Evolutionary conservation across 2,797 vertebrate species (phyloP), one percentile per base, ranked within the genome.

Genomic region (Arnoldichthys spilopterus): DNA sequence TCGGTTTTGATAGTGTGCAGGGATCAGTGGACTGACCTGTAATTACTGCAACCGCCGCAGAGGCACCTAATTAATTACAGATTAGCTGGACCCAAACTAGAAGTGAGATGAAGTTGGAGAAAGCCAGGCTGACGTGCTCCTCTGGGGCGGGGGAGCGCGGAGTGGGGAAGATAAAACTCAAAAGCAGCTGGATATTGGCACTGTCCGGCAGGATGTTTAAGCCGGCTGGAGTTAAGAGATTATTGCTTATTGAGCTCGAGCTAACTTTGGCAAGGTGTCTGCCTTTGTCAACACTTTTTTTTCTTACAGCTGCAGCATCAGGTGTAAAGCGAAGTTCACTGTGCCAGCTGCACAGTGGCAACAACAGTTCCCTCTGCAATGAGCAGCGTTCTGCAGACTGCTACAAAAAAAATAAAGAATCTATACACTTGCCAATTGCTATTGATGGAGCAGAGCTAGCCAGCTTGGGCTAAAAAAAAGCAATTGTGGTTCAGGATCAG

Each of bases 21-120:
- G 80, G 80, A 81, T 85, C 84, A 72, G 51, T 75, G 83, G 83
- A 86, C 85, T 87, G 82, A 90, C 84, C 86, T 83, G 71, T 77
- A 83, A 80, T 85, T 74, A 78, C 80, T 73, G 80, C 76, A 74
- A 47, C 67, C 64, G 54, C 68, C 72, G 68, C 70, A 80, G 82
- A 83, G 79, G 74, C 74, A 76, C 75, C 68, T 81, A 85, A 88
- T 88, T 87, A 85, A 87, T 89, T 83, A 87, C 78, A 78, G 81
- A 82, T 82, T 84, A 87, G 84, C 81, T 13, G 30, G 62, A 79
- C 75, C 69, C 54, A 79, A 84, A 85, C 78, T 63, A 78, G 75
- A 75, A 86, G 58, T 58, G 62, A 77, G 56, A 68, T 86, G 24
- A 81, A 78, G 71, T 72, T 76, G 68, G 61, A 80, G 77, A 80